Evolutionary conservation across 2,113 vertebrate species (phyloP).

Genomic region (Hassar affinis): DNA sequence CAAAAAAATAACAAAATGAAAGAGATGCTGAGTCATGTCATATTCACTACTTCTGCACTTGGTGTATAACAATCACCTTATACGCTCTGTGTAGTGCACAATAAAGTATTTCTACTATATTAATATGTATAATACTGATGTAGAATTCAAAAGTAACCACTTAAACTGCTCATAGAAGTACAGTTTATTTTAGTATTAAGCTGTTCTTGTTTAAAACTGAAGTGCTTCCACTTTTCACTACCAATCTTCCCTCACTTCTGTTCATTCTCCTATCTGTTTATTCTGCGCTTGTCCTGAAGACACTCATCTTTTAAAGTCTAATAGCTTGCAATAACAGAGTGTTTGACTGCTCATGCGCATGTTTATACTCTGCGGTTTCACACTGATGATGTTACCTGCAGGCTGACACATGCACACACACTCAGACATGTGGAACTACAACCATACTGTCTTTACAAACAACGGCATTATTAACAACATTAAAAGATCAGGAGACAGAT

Average conservation of each 20-base stretch:
- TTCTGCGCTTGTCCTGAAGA: not conserved
- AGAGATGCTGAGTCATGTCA: not conserved
- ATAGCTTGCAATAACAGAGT: not conserved
- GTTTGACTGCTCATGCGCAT: not conserved
- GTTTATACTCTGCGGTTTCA: not conserved
- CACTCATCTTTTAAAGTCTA: not conserved
- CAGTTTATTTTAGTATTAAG: not conserved
- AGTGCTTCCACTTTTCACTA: not conserved
- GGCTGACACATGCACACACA: not conserved
- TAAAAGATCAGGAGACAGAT: too few relatives aligned
- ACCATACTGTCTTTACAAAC: not conserved
- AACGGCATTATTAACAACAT: too few relatives aligned
- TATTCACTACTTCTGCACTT: not conserved
- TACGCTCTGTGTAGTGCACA: not conserved
- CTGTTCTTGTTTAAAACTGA: not conserved
- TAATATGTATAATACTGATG: not conserved
- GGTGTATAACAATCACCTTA: not conserved
- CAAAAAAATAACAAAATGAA: not conserved
- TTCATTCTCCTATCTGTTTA: not conserved
- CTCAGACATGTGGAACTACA: not conserved
- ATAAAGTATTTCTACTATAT: not conserved
- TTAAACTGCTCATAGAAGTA: not conserved
- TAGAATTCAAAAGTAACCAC: not conserved
- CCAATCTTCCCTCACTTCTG: too few relatives aligned
- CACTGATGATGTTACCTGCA: conserved; percentile 6